Percentiles rank a stretch among this genome's conserved stretches.
Evolutionary conservation across 2,113 vertebrate genomes (phyloP).

Genomic region (Phasianus colchicus): DNA sequence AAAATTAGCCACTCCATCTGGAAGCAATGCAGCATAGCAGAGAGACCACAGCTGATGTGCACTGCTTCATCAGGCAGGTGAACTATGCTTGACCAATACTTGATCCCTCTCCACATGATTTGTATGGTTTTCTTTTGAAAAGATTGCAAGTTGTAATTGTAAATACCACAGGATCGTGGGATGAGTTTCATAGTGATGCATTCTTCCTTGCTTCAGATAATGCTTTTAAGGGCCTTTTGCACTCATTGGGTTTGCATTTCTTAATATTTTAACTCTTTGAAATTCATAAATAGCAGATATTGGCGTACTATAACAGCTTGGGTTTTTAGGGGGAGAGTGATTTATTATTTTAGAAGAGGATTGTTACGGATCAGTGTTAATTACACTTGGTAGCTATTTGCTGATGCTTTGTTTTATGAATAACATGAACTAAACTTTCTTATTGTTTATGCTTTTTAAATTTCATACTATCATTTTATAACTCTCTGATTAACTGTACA

Average conservation of each 20-base stretch:
- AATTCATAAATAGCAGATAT: not conserved
- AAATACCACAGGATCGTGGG: not conserved
- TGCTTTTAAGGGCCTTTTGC: not conserved
- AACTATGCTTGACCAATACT: not conserved
- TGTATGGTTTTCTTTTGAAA: not conserved
- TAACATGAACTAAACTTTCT: not conserved
- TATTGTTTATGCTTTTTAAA: not conserved
- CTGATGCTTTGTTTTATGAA: not conserved
- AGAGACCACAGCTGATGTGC: not conserved
- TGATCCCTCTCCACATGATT: not conserved
- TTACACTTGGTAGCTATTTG: not conserved
- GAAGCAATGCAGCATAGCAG: not conserved
- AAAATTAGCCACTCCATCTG: not conserved
- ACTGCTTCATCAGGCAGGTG: not conserved
- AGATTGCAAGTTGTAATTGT: not conserved
- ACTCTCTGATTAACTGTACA: not conserved
- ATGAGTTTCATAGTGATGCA: not conserved
- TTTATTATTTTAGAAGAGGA: not conserved
- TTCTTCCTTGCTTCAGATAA: not conserved
- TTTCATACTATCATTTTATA: not conserved
- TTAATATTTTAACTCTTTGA: not conserved
- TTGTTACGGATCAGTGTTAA: not conserved
- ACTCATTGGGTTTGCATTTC: not conserved
- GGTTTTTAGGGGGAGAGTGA: no score
- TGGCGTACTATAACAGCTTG: not conserved